Conservation (phyloP, 2,113 vertebrate species). For the Argyrosomus japonicus region DNA sequence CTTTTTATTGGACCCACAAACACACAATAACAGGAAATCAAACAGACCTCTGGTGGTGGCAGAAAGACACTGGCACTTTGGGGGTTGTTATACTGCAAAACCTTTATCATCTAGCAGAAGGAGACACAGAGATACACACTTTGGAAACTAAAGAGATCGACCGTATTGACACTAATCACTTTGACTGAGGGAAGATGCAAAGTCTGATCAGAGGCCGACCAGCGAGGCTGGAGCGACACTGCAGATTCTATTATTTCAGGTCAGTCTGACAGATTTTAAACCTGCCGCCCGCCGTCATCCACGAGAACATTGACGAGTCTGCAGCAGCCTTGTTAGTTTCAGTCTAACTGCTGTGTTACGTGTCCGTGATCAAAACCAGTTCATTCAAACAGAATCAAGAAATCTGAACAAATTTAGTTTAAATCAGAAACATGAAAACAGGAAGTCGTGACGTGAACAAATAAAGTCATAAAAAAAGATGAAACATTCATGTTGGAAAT, state of each 20-base stretch:
- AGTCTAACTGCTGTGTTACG: background rate
- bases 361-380: background rate
- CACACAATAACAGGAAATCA: slow-evolving; percentile 78
- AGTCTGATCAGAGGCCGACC: background rate
- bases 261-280: too few species aligned
- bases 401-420: too few species aligned
- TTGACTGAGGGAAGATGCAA: slow-evolving; percentile 7
- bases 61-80: slow-evolving; percentile 85
- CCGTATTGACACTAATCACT: slow-evolving; percentile 25
- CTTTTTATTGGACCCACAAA: slow-evolving; percentile 51
- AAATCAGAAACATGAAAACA: background rate
- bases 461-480: too few species aligned
- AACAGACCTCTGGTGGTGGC: slow-evolving; percentile 86
- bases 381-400: too few species aligned
- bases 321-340: too few species aligned
- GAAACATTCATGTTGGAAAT: too few species aligned
- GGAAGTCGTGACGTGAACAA: too few species aligned
- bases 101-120: slow-evolving; percentile 87
- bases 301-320: background rate
- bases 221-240: too few species aligned
- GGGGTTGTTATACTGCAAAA: slow-evolving; percentile 87
- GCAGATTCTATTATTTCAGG: too few species aligned
- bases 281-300: too few species aligned
- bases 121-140: slow-evolving; percentile 78
- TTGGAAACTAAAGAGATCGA: slow-evolving; percentile 63